Base-by-base conservation (phyloP, 92 coral and sea anemone genomes). In the Zoanthus gigantus region DNA sequence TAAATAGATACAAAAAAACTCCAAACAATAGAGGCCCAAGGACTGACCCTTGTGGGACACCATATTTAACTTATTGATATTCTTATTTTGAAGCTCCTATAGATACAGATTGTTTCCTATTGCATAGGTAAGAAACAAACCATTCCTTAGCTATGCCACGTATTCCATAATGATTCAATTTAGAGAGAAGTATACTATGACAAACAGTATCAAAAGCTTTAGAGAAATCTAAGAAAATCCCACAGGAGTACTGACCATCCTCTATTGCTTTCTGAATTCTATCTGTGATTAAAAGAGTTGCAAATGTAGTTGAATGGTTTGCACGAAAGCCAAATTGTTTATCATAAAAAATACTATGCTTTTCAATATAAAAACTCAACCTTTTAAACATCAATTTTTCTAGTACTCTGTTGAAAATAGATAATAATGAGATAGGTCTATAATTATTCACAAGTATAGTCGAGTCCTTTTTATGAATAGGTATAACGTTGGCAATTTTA, bases 251-350 rank as follows among this genome's bases (percentile, higher is more conserved):
- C 79, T 67, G 74, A 66, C 66, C 84, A 32, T 74, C 83, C 63
- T 63, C 92, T 79, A 89, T 66, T 18, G 85, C 89, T 72, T 52
- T 61, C 67, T 83, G 88, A 28, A 82, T 82, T 37, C 42, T 72
- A 56, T 72, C 83, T 50, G 88, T 28, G 37, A 82, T 72, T 7
- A 72, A 23, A 29, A 89, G 29, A 47, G 45, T 37, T 48, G 82
- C 88, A 65, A 52, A 76, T 23, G 67, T 29, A 13, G 79, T 80
- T 7, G 79, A 80, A 65, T 82, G 79, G 14, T 53, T 67, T 48
- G 18, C 69, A 63, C 69, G 69, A 63, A 63, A 63, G 18, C 69
- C 47, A 73, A 73, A 37, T 37, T 73, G 78, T 14, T 32, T 17
- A 17, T 37, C 78, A 47, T 17, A 47, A 16, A 73, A 29, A 29